A percentile compares a stretch with the other conserved stretches of the same genome.
phyloP scores from a whole-genome alignment of 2,888 invertebrate species.

The Cremastinae sp. region DNA sequence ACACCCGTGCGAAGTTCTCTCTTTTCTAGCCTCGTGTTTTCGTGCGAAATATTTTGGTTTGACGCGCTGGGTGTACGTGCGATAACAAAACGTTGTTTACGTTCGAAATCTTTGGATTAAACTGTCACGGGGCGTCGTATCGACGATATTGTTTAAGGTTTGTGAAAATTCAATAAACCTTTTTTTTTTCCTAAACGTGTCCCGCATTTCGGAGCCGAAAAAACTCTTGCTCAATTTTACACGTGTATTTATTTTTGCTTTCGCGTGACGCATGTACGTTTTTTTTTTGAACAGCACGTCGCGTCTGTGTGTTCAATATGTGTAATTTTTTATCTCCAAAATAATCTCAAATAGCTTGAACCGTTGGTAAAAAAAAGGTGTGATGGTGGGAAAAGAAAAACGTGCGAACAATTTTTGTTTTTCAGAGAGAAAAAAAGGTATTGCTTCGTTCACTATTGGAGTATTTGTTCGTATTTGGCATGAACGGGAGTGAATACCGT shows the following conservation, averaged over 20 bases:
- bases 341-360: too few species aligned
- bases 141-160: slow-evolving; percentile 49
- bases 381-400: not conserved
- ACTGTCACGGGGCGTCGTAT: slow-evolving; percentile 45
- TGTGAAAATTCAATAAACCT: slow-evolving; percentile 16
- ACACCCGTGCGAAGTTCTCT: slow-evolving; percentile 19
- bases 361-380: not conserved
- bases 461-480: slow-evolving; percentile 3
- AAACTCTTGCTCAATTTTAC: too few species aligned
- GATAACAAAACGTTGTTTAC: slow-evolving; percentile 24
- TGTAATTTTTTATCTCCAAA: too few species aligned
- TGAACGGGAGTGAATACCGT: slow-evolving; percentile 36
- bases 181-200: not conserved
- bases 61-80: slow-evolving; percentile 5
- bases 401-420: too few species aligned
- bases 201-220: too few species aligned
- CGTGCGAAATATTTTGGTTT: slow-evolving; percentile 20
- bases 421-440: too few species aligned
- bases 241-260: too few species aligned
- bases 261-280: too few species aligned
- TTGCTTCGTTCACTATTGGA: not conserved
- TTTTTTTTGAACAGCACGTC: too few species aligned
- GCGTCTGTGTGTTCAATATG: too few species aligned
- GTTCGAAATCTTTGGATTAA: slow-evolving; percentile 62
- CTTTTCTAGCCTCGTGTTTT: slow-evolving; percentile 18